A percentile compares a stretch with the other conserved stretches of the same genome.
Evolutionary conservation across 2,113 vertebrate species (phyloP).

Genomic region (Pedionomus torquatus): DNA sequence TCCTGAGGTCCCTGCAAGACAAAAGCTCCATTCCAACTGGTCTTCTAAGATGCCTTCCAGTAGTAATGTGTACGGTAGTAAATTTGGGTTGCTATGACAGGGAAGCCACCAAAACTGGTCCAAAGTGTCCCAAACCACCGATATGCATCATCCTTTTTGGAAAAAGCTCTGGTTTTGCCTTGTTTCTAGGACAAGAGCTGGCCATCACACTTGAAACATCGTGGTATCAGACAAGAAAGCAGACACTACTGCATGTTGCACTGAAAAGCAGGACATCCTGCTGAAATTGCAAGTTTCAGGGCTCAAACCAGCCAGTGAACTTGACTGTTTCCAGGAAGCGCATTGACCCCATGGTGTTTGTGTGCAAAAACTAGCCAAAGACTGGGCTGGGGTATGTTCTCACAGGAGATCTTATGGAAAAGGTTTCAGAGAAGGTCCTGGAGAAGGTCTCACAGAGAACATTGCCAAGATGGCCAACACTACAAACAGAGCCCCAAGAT

Average conservation of each 20-base stretch:
- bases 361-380: not conserved
- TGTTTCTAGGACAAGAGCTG: not conserved
- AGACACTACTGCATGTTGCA: rapidly evolving
- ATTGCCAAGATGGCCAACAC: not conserved
- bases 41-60: not conserved
- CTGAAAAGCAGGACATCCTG: not conserved
- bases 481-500: not conserved
- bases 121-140: not conserved
- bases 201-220: not conserved
- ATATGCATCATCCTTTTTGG: not conserved
- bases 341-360: rapidly evolving
- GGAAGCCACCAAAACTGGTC: not conserved
- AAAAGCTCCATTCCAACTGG: not conserved
- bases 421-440: not conserved
- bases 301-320: rapidly evolving
- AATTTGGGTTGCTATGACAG: not conserved
- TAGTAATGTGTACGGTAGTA: not conserved
- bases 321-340: not conserved
- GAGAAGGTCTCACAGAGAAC: not conserved
- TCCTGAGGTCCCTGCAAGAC: not conserved
- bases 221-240: not conserved
- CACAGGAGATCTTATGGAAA: not conserved
- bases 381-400: not conserved
- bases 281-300: not conserved
- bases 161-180: not conserved